Evolutionary conservation across 2,888 invertebrate genomes (phyloP).

Genomic region (Lobophora halterata): DNA sequence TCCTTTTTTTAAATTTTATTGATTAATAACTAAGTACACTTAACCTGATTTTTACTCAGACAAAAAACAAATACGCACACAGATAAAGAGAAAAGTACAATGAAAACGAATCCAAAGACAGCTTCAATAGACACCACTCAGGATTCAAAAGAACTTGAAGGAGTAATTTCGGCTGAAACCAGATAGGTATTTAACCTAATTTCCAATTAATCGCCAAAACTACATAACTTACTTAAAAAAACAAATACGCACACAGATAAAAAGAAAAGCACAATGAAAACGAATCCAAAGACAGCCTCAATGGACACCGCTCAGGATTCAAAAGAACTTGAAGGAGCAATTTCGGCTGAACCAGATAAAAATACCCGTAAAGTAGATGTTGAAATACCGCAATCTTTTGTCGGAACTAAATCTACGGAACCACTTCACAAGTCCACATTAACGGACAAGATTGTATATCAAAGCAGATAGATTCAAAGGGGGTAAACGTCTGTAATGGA

Average conservation of each 20-base stretch:
- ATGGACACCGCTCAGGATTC: conserved; percentile 7
- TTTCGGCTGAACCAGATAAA: conserved; percentile 16
- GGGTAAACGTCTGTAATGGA: conserved; percentile 27
- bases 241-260: not conserved
- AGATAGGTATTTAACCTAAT: too few species aligned
- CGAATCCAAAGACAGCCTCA: conserved; percentile 11
- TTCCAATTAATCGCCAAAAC: too few species aligned
- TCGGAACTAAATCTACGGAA: conserved; percentile 32
- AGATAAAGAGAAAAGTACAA: not conserved
- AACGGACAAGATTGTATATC: conserved; percentile 43
- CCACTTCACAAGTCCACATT: conserved; percentile 32
- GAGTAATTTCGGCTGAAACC: conserved; percentile 13
- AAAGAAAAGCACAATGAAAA: conserved; percentile 2
- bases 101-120: conserved; percentile 9
- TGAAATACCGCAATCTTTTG: conserved; percentile 27
- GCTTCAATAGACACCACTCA: conserved; percentile 9
- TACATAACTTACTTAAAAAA: not conserved
- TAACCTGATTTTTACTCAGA: too few species aligned
- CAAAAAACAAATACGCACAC: not conserved
- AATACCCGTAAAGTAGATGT: conserved; percentile 12
- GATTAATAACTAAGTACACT: too few species aligned
- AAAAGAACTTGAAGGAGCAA: conserved; percentile 15
- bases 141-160: conserved; percentile 12
- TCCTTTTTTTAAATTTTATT: too few species aligned
- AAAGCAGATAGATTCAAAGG: conserved; percentile 41